Percentiles rank a stretch among this genome's conserved stretches.
phyloP scores from a whole-genome alignment of 2,888 invertebrate species.

The Eretmocerus hayati region DNA sequence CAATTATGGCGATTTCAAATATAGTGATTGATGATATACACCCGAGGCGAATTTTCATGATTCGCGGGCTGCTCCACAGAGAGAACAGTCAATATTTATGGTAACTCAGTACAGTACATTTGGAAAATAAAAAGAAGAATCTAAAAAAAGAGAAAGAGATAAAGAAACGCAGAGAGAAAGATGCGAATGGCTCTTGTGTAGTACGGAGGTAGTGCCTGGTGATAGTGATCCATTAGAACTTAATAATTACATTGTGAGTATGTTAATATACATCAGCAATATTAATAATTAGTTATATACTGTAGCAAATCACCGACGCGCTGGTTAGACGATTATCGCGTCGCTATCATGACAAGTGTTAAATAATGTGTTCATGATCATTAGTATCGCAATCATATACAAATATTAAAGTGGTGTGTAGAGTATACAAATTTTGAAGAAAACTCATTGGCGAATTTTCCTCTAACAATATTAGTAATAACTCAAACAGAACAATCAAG shows the following conservation, averaged over 20 bases:
- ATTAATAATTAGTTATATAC: too few relatives aligned
- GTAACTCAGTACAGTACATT: constrained; percentile 14
- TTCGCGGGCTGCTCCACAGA: constrained; percentile 17
- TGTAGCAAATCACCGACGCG: too few relatives aligned
- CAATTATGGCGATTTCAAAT: constrained; percentile 12
- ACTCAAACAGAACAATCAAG: too few relatives aligned
- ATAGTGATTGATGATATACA: constrained; percentile 15
- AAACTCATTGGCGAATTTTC: too few relatives aligned
- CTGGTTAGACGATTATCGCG: too few relatives aligned
- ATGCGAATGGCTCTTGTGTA: constrained; percentile 24
- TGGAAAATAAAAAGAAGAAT: constrained; percentile 19
- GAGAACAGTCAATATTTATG: constrained; percentile 17
- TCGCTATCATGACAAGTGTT: too few relatives aligned
- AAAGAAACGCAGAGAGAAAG: constrained; percentile 20
- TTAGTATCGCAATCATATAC: too few relatives aligned
- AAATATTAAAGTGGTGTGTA: too few relatives aligned
- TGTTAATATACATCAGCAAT: constrained; percentile 13
- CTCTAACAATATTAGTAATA: too few relatives aligned
- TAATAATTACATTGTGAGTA: constrained; percentile 16
- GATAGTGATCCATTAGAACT: constrained; percentile 19
- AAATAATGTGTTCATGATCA: too few relatives aligned
- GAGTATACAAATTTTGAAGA: too few relatives aligned
- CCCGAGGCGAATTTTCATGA: constrained; percentile 3
- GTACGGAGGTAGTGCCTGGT: constrained; percentile 25
- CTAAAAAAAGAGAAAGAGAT: constrained; percentile 15